These are phyloP conservation scores for Habroteleia sp. DNA, from an alignment of 2,888 invertebrate genomes.

Conservation along the genomic window DNA sequence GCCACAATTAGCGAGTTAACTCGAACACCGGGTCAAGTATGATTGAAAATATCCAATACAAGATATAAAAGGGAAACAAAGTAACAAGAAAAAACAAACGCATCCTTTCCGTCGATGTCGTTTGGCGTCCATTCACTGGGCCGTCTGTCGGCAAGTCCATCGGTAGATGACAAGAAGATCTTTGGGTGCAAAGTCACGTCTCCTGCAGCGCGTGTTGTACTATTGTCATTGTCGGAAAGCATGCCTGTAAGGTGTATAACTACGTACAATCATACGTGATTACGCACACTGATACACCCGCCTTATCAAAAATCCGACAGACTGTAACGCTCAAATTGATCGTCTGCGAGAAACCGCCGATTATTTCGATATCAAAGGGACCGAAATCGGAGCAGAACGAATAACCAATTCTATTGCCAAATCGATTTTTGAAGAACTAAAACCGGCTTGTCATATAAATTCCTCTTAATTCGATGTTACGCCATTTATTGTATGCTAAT, in stretches of 20 bases:
- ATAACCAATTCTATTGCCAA: constrained; percentile 46
- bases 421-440: constrained; percentile 43
- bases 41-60: constrained; percentile 24
- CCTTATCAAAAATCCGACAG: constrained; percentile 54
- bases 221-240: constrained; percentile 76
- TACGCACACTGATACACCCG: constrained; percentile 52
- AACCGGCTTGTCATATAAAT: constrained; percentile 30
- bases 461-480: constrained; percentile 41
- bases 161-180: constrained; percentile 62
- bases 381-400: constrained; percentile 57
- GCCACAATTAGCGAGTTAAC: too few species aligned
- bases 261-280: constrained; percentile 68
- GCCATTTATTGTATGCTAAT: constrained; percentile 44
- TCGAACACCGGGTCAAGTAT: background rate
- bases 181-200: constrained; percentile 77
- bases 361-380: constrained; percentile 42
- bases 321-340: constrained; percentile 66
- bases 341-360: constrained; percentile 61
- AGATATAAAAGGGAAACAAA: background rate
- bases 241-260: constrained; percentile 71
- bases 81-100: constrained; percentile 17
- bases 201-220: constrained; percentile 77
- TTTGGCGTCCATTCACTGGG: constrained; percentile 64
- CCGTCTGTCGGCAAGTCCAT: constrained; percentile 75
- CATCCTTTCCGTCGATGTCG: constrained; percentile 61